Base-by-base conservation (phyloP, 1,140 invertebrate species). In the Bombus affinis region DNA sequence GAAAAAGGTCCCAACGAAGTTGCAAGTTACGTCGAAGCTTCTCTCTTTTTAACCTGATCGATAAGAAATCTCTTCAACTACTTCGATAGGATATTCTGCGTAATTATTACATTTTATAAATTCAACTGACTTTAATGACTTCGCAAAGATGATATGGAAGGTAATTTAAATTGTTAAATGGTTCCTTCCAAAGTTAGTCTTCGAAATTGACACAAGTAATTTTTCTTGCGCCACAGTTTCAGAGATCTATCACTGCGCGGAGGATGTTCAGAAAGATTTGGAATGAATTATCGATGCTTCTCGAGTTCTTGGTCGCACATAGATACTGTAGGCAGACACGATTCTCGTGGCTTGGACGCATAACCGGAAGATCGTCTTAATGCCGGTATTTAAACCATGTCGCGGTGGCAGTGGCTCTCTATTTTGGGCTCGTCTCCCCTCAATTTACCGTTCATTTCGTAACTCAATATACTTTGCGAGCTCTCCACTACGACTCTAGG, bases 401-500 rank as follows among this genome's bases (percentile, higher is more conserved):
- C 72, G 68, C 37, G 47, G 85, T 75, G 77, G 71, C 70, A 84
- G 72, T 81, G 73, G 12, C 81, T 90, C 62, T 82, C 88, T 90
- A 88, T 90, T 90, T 90, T 90, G 62, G 76, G 76, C 75, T 53
- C 71, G 71, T 89, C 79, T 87, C 71, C 78, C 71, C 83, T 86
- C 80, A 76, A 81, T 88, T 90, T 90, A 90, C 83, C 82, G 82
- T 90, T 90, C 62, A 90, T 90, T 90, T 88, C 88, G 88, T 90
- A 90, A 90, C 72, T 90, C 72, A 85, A 90, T 90, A 85, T 90
- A 80, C 44, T 72, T 85, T 75, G 79, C 65, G 71, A 87, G 81
- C 81, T 86, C 62, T 89, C 73, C 57, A 90, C 78, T 79, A 62
- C 66, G 75, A 72, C 57, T 44, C 83, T 44, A 62, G 76, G 78